Base-by-base conservation (phyloP, 2,888 invertebrate species). In the Ornithoptera priamus region DNA sequence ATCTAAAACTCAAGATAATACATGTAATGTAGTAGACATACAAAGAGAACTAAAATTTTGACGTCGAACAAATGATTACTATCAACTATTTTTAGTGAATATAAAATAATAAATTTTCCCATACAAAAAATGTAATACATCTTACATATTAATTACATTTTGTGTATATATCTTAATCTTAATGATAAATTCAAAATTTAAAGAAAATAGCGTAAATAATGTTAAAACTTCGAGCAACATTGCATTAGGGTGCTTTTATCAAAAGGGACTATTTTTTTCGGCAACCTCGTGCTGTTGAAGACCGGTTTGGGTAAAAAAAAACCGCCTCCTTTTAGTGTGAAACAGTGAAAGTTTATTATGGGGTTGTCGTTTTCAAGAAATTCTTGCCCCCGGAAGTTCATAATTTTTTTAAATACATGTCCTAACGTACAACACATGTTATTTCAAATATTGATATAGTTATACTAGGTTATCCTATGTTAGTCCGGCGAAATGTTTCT, bases 271-370 rank as follows among this genome's bases (percentile, higher is more conserved):
- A 30, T 57, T 42, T 65, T 65, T 69, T 57, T 65, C 20, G 20
- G 39, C 30, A 2, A 46, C 50, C 65, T 61, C 69, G 69, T 65
- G 69, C 69, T 69, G 10, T 58, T 46, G 46, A 30, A 61, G 60
- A 65, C 69, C 36, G 69, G 69, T 69, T 69, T 65, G 22, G 57
- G 39, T 56, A 42, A 36, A 39, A 53, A 50, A 61, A 62, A 53
- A 65, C 20, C 36, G 63, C 36, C 42, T 24, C 46, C 65, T 57
- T 65, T 57, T n/a, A 58, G 18, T 39, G 7, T 39, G 8, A 30
- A 62, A 66, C 65, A 69, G 69, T 66, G 69, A 69, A 69, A 69
- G 69, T 66, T n/a, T 42, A n/a, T 30, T 62, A 62, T 57, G 3
- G 20, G 50, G 17, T 22, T 8, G 20, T 20, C 53, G 57, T 53